Percentiles rank a stretch among this genome's conserved stretches.
Conservation (phyloP, 2,888 invertebrate species). For the Priapulus caudatus region DNA sequence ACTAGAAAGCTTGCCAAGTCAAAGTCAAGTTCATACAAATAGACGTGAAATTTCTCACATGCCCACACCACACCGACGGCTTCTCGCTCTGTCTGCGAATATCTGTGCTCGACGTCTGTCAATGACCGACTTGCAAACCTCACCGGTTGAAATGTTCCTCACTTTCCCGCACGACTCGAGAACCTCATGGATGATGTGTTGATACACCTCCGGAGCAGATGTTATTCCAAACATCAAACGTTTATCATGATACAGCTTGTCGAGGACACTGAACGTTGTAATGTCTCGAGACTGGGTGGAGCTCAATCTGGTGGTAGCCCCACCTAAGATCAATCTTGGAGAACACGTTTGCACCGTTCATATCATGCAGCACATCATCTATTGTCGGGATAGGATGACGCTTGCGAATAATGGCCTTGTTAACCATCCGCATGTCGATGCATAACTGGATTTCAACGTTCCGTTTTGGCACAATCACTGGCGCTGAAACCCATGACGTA, state of each 20-base stretch:
- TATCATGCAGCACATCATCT: slow-evolving; percentile 20
- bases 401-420: slow-evolving; percentile 18
- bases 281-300: slow-evolving; percentile 17
- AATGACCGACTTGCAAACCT: too few species aligned
- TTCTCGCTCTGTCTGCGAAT: too few species aligned
- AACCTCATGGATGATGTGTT: slow-evolving; percentile 17
- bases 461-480: too few species aligned
- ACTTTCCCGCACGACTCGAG: slow-evolving; percentile 14
- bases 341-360: slow-evolving; percentile 21
- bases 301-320: slow-evolving; percentile 18
- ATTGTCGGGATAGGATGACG: slow-evolving; percentile 21
- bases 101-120: too few species aligned
- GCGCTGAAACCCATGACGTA: slow-evolving; percentile 21
- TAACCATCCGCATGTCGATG: too few species aligned
- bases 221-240: too few species aligned
- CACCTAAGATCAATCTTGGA: slow-evolving; percentile 19
- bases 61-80: too few species aligned
- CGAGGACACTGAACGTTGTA: slow-evolving; percentile 19
- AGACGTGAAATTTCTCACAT: too few species aligned
- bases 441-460: too few species aligned
- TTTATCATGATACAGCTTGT: slow-evolving; percentile 16
- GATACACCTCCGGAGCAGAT: slow-evolving; percentile 21
- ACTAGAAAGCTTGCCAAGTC: too few species aligned
- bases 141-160: slow-evolving; percentile 20
- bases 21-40: too few species aligned